A percentile compares a stretch with the other conserved stretches of the same genome.
These are phyloP conservation scores for Cotesia vestalis DNA, from an alignment of 1,140 invertebrate species.

Conservation along the genomic window DNA sequence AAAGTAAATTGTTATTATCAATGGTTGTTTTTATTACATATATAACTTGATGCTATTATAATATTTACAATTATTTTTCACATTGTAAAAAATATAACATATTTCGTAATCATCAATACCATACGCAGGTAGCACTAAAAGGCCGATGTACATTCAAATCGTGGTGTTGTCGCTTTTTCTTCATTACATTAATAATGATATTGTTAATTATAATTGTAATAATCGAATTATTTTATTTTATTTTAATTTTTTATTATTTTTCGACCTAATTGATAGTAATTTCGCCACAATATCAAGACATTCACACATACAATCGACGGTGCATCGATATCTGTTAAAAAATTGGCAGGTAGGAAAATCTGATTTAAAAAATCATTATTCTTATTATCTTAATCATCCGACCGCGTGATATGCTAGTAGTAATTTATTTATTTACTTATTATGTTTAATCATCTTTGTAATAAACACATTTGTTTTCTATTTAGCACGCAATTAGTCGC, in stretches of 20 bases:
- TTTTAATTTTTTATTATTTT: background rate
- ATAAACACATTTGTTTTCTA: slow-evolving; percentile 22
- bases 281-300: slow-evolving; percentile 3
- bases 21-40: slow-evolving; percentile 47
- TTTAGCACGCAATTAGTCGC: slow-evolving; percentile 31
- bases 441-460: slow-evolving; percentile 36
- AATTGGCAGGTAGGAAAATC: slow-evolving; percentile 40
- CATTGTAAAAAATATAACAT: slow-evolving; percentile 67
- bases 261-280: slow-evolving; percentile 15
- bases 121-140: slow-evolving; percentile 65
- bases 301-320: slow-evolving; percentile 10
- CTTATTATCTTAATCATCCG: slow-evolving; percentile 39
- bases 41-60: slow-evolving; percentile 59
- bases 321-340: slow-evolving; percentile 28
- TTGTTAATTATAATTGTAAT: too few species aligned
- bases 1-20: slow-evolving; percentile 35
- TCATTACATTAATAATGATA: background rate
- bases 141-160: slow-evolving; percentile 63
- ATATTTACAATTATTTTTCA: slow-evolving; percentile 64
- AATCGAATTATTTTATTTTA: too few species aligned
- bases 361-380: background rate
- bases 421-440: slow-evolving; percentile 10
- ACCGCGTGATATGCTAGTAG: slow-evolving; percentile 32
- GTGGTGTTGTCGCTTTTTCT: slow-evolving; percentile 52
- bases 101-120: slow-evolving; percentile 62